Base-by-base conservation (phyloP, 2,797 vertebrate species). In the Rhinophrynus dorsalis region DNA sequence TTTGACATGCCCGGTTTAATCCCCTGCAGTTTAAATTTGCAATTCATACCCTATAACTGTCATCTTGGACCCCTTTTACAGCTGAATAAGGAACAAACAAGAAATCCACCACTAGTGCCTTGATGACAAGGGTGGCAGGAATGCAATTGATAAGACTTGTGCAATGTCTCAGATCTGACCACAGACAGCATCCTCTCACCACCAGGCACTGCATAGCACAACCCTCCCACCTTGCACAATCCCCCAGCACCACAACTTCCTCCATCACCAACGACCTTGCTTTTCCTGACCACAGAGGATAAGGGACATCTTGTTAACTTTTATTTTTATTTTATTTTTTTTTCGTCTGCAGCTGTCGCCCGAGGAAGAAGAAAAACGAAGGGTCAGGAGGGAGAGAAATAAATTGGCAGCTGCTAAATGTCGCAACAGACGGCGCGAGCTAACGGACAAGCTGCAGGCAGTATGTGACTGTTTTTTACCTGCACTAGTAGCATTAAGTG, bases 361-460 rank as follows among this genome's bases (percentile, higher is more conserved):
- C 0, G 97, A 99, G 79, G 97, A 99, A 86, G 97, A 99, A 75
- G 97, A 99, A 88, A 99, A 98, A 73, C 84, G 97, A 76, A 91
- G 96, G 75, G 94, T 99, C 83, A 91, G 97, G 75, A 93, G 97
- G 65, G 97, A 99, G 85, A 93, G 97, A 86, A 99, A 99, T 87
- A 98, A 98, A 82, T 80, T 99, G 78, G 97, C 97, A 0, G 97
- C 97, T 3, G 97, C 97, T 68, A 99, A 99, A 84, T 99, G 97
- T 85, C 94, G 97, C 79, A 99, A 99, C 87, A 92, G 97, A 52
- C 91, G 97, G 47, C 88, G 97, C 75, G 97, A 99, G 86, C 90
- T 99, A 71, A 99, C 97, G 0, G 97, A 99, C 81, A 93, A 97
- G 88, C 94, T 99, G 71, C 96, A 99, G 86, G 96, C 94, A 86